Conservation (phyloP, 1,140 invertebrate species). For the Drosophila novamexicana region DNA sequence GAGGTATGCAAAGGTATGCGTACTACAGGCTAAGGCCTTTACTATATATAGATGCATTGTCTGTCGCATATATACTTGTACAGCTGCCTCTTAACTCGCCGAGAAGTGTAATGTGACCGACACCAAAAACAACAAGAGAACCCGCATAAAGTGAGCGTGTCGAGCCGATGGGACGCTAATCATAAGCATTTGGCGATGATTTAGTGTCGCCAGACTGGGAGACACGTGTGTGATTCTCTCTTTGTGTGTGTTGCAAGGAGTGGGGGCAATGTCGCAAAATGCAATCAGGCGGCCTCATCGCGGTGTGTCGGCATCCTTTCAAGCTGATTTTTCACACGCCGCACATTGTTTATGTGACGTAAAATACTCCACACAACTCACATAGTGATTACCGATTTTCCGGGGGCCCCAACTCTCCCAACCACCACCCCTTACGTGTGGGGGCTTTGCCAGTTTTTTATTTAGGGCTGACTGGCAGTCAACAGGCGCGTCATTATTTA, state of each 20-base stretch:
- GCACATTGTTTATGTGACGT: conserved; percentile 54
- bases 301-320: conserved; percentile 67
- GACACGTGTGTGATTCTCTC: conserved; percentile 58
- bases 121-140: conserved; percentile 11
- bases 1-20: conserved; percentile 20
- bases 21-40: conserved; percentile 11
- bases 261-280: conserved; percentile 21
- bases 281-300: conserved; percentile 22
- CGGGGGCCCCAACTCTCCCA: background rate
- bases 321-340: conserved; percentile 79
- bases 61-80: conserved; percentile 5
- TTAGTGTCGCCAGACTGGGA: conserved; percentile 70
- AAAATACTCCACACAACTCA: conserved; percentile 57
- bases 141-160: conserved; percentile 57
- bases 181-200: conserved; percentile 79
- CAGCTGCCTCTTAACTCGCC: conserved; percentile 73
- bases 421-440: background rate
- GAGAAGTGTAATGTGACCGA: conserved; percentile 69
- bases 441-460: conserved; percentile 36
- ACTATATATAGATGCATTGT: conserved; percentile 56
- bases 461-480: conserved; percentile 34
- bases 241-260: background rate
- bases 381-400: conserved; percentile 34
- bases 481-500: conserved; percentile 55
- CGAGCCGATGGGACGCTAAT: conserved; percentile 61